A percentile compares a stretch with the other conserved stretches of the same genome.
Evolutionary conservation across 2,113 vertebrate genomes (phyloP).

Genomic region (Corydoras sp.): DNA sequence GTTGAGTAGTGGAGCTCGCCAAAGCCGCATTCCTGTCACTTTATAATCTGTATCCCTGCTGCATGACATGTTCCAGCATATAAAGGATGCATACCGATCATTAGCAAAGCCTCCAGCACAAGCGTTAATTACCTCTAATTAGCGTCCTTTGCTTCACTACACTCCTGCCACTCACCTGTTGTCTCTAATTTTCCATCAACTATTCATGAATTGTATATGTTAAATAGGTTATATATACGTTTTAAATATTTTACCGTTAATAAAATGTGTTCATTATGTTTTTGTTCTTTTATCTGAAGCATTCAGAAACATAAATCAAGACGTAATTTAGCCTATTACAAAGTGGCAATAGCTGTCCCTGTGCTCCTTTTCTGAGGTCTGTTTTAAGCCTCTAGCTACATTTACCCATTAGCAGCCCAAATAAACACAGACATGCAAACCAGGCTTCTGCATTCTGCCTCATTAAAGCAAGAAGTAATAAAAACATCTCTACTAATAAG

Average conservation of each 20-base stretch:
- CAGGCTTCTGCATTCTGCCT: slow-evolving; percentile 50
- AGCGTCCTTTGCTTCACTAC: too few relatives aligned
- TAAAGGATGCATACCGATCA: too few relatives aligned
- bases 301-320: not conserved
- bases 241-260: not conserved
- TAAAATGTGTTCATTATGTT: not conserved
- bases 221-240: too few relatives aligned
- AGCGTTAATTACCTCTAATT: too few relatives aligned
- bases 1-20: too few relatives aligned
- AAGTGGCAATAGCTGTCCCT: not conserved
- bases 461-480: slow-evolving; percentile 58
- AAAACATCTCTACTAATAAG: slow-evolving; percentile 56
- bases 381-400: slow-evolving; percentile 38
- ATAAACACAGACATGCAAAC: slow-evolving; percentile 45
- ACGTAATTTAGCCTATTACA: not conserved
- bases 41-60: too few relatives aligned
- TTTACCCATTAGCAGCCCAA: slow-evolving; percentile 49
- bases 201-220: too few relatives aligned
- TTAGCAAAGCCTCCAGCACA: too few relatives aligned
- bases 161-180: too few relatives aligned
- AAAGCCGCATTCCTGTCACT: too few relatives aligned
- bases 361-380: slow-evolving; percentile 3
- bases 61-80: too few relatives aligned
- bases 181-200: too few relatives aligned
- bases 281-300: not conserved